Conservation (phyloP, 2,888 invertebrate genomes). For the Torymus texanus region DNA sequence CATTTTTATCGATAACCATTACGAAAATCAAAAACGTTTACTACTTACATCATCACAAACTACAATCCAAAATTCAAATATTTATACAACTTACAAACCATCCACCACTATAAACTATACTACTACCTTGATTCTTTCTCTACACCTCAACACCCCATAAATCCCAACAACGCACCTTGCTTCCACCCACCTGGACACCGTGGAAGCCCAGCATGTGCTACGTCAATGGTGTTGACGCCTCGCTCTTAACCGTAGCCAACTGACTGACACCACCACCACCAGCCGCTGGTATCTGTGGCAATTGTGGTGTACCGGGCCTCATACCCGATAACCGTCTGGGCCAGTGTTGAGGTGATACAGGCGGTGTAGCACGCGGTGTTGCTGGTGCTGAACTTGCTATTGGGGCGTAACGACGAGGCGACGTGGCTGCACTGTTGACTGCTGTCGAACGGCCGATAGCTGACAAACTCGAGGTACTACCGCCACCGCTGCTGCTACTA, state of each 20-base stretch:
- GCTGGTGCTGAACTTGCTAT: constrained; percentile 84
- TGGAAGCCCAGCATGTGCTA: constrained; percentile 52
- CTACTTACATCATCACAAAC: too few relatives aligned
- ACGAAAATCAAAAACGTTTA: too few relatives aligned
- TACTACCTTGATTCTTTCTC: too few relatives aligned
- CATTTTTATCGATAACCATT: too few relatives aligned
- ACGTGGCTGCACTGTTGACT: constrained; percentile 65
- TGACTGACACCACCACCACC: constrained; percentile 5
- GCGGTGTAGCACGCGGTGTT: constrained; percentile 85
- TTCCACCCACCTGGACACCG: constrained; percentile 32
- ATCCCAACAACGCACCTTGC: too few relatives aligned
- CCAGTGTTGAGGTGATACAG: constrained; percentile 84
- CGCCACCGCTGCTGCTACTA: constrained; percentile 77
- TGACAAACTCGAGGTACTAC: constrained; percentile 77
- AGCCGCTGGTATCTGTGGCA: constrained; percentile 66
- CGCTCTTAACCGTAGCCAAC: constrained; percentile 45
- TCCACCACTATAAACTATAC: too few relatives aligned
- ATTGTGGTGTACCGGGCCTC: constrained; percentile 83
- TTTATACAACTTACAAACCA: too few relatives aligned
- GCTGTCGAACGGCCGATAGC: constrained; percentile 65
- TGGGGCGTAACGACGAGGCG: constrained; percentile 63
- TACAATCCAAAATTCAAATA: too few relatives aligned
- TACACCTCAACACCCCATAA: too few relatives aligned
- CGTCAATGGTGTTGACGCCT: constrained; percentile 51
- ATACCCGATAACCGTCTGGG: constrained; percentile 79